Conservation (phyloP, 2,113 vertebrate genomes). For the Aythya baeri region DNA sequence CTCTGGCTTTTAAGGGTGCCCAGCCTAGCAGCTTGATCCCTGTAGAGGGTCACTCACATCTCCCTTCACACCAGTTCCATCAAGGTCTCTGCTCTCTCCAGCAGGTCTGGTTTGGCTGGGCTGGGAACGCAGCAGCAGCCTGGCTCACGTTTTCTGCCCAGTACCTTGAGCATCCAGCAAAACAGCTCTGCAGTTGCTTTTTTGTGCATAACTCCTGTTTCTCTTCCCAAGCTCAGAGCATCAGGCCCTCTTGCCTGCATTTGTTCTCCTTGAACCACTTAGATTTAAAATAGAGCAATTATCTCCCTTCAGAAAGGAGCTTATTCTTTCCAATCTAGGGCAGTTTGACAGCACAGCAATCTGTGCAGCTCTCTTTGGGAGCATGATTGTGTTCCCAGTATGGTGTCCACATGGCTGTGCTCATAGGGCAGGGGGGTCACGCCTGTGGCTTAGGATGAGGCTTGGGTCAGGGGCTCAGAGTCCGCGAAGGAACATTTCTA, state of each 20-base stretch:
- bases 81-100: not conserved
- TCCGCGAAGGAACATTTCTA: not conserved
- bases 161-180: not conserved
- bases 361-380: not conserved
- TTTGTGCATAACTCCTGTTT: not conserved
- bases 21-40: accelerated
- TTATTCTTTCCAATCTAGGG: constrained; percentile 15
- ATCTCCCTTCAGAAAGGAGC: not conserved
- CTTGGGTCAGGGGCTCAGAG: not conserved
- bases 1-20: not conserved
- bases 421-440: not conserved
- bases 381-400: accelerated
- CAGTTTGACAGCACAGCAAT: not conserved
- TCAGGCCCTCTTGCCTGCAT: not conserved
- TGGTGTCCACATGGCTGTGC: not conserved
- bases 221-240: not conserved
- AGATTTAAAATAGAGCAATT: constrained; percentile 55
- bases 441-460: not conserved
- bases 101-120: not conserved
- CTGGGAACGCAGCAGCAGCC: not conserved
- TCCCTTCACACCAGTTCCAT: not conserved
- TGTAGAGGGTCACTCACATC: accelerated
- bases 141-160: not conserved
- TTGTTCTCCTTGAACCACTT: constrained; percentile 69
- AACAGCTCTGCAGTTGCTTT: not conserved